Conservation (phyloP, 2,797 vertebrate species). For the Phyllotis vaccarum region DNA sequence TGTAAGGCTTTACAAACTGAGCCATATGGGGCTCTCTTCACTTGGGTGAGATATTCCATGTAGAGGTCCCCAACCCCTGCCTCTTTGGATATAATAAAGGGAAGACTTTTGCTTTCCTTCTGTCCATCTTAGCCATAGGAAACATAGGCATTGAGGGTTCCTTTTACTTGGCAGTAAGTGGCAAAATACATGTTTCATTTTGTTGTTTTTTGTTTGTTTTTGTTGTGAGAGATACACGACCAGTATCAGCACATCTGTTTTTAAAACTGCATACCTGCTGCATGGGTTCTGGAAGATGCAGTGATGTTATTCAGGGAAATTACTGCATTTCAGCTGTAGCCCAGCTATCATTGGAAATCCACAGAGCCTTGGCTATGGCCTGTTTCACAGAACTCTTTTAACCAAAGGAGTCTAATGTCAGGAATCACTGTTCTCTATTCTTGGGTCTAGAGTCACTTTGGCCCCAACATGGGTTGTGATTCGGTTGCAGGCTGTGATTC, state of each 20-base stretch:
- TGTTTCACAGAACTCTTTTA: slow-evolving; percentile 23
- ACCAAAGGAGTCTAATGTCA: not conserved
- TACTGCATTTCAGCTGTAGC: not conserved
- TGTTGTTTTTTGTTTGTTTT: too few relatives aligned
- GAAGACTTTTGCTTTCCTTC: not conserved
- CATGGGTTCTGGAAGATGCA: not conserved
- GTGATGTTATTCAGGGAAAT: not conserved
- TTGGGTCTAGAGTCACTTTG: not conserved
- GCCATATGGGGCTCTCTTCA: not conserved
- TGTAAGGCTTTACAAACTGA: not conserved
- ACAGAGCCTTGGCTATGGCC: not conserved
- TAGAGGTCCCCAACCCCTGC: too few relatives aligned
- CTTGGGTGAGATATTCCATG: not conserved
- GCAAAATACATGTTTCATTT: not conserved
- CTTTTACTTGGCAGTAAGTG: not conserved
- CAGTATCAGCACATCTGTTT: not conserved
- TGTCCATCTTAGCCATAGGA: not conserved
- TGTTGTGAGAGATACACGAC: not conserved
- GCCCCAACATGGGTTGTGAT: not conserved
- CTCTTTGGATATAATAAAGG: slow-evolving; percentile 13
- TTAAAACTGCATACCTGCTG: not conserved
- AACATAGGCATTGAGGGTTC: not conserved
- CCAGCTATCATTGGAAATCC: not conserved
- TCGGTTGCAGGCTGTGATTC: not conserved
- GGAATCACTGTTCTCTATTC: not conserved